Conservation (phyloP, 2,113 vertebrate species). For the Setophaga kirtlandii region DNA sequence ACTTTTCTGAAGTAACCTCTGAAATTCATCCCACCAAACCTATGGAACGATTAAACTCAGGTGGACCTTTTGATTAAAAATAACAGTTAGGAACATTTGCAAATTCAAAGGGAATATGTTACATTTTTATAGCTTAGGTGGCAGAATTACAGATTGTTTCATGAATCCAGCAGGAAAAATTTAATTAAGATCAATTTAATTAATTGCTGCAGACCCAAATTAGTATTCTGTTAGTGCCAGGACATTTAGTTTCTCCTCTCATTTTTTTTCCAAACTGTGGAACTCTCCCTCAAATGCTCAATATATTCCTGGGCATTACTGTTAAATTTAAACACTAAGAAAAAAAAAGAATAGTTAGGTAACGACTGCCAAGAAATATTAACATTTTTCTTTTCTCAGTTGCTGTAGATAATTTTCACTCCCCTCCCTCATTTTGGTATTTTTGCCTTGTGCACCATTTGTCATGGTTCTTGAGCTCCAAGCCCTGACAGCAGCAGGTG, state of each 20-base stretch:
- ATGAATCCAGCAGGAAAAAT: background rate
- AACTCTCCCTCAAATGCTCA: background rate
- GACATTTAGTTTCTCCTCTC: background rate
- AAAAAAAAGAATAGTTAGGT: background rate
- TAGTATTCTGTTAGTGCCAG: background rate
- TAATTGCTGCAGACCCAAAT: background rate
- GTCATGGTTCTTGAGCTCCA: background rate
- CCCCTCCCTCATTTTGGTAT: background rate
- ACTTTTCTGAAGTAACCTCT: background rate
- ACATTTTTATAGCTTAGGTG: background rate
- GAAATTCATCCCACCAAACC: background rate
- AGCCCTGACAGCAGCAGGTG: background rate
- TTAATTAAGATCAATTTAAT: constrained; percentile 41
- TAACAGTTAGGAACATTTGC: background rate
- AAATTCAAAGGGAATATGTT: background rate
- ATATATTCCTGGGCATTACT: background rate
- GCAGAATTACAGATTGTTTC: background rate
- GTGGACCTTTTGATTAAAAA: background rate
- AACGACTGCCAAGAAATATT: background rate
- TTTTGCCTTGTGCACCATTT: background rate
- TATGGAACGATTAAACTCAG: background rate
- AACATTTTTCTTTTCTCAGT: constrained; percentile 8
- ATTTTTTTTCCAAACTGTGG: background rate
- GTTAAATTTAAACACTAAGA: constrained; percentile 1
- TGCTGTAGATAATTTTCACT: background rate